Evolutionary conservation across 2,888 invertebrate species (phyloP), one percentile per base, ranked within the genome.

Genomic region (Tachina fera): DNA sequence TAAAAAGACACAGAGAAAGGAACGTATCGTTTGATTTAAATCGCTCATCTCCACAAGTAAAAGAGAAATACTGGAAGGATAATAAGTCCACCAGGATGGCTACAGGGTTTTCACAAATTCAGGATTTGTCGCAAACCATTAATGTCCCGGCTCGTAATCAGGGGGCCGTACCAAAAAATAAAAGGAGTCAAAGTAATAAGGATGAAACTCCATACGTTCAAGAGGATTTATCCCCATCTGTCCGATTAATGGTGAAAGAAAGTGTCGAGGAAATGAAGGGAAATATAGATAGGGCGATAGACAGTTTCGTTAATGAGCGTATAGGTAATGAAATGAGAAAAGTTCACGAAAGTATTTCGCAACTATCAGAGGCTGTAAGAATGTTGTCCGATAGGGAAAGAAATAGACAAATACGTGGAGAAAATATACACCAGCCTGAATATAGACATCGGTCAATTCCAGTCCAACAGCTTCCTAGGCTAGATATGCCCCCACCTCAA

Each of bases 81-180:
- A 61, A 61, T 19, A 11, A 19, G 11, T 16, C 49, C 1, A 8
- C 9, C 9, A 61, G 45, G 58, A 71, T 74, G 74, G 60, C 60
- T 0, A 61, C 39, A 4, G 58, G 13, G n/a, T 8, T 31, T 1
- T 60, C 72, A 1, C 58, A 41, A 8, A 74, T 74, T 6, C 9
- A 49, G 1, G 72, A 74, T 41, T 8, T 39, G 3, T 61, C 72
- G 0, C 49, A 3, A 31, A 61, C 72, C 3, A 74, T 74, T 5
- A 74, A 16, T 16, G n/a, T 39, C 8, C 51, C 9, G 13, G 4
- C 16, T 0, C 31, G 8, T 19, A 74, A 49, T 16, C 22, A 61
- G 9, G 72, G 1, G 1, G 49, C 72, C 1, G n/a, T 49, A 4
- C 72, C 61, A 0, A 74, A 74, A 11, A 13, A 39, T 31, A 31